Evolutionary conservation across 2,888 invertebrate species (phyloP).

Genomic region (Parochlus steinenii): DNA sequence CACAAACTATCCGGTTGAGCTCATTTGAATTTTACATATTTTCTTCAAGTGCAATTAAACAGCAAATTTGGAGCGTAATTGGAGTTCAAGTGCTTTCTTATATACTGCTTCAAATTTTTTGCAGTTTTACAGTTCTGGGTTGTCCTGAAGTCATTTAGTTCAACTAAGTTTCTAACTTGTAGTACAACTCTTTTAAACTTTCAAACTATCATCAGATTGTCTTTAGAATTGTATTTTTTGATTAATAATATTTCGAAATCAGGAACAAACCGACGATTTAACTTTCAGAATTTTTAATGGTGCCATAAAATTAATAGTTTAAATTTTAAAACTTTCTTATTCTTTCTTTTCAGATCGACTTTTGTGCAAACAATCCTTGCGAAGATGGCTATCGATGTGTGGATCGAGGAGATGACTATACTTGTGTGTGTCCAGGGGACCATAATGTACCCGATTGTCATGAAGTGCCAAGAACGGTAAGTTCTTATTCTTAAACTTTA

Average conservation of each 20-base stretch:
- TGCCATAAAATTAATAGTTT: not conserved
- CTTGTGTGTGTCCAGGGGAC: constrained; percentile 56
- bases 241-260: not conserved
- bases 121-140: too few relatives aligned
- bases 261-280: too few relatives aligned
- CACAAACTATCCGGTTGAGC: too few relatives aligned
- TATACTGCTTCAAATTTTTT: too few relatives aligned
- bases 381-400: constrained; percentile 47
- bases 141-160: too few relatives aligned
- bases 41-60: too few relatives aligned
- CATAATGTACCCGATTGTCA: constrained; percentile 52
- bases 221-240: not conserved
- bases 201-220: not conserved
- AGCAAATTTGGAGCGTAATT: too few relatives aligned
- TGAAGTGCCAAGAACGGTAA: constrained; percentile 46
- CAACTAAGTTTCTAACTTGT: not conserved
- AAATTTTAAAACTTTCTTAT: constrained; percentile 11
- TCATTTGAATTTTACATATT: too few relatives aligned
- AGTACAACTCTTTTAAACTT: not conserved
- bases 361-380: constrained; percentile 54
- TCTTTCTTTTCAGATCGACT: constrained; percentile 37
- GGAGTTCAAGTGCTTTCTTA: too few relatives aligned
- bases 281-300: too few relatives aligned
- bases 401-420: constrained; percentile 56
- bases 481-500: constrained; percentile 18